These are phyloP conservation scores for Xiphophorus couchianus DNA, from an alignment of 2,113 vertebrate species.

Conservation along the genomic window DNA sequence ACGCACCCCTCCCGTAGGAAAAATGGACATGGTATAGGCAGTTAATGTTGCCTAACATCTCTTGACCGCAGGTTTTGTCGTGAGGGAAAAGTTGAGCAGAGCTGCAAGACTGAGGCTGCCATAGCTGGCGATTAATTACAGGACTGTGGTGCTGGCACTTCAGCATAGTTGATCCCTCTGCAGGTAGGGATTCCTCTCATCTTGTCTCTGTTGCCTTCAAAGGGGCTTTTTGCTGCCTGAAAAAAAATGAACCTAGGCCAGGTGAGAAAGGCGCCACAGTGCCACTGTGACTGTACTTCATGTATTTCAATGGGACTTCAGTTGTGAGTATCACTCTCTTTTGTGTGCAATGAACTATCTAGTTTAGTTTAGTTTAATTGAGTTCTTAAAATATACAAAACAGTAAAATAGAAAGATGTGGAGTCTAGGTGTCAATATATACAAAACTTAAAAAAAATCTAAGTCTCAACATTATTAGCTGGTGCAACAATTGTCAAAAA, in stretches of 20 bases:
- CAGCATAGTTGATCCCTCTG: conserved; percentile 79
- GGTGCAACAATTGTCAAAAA: not conserved
- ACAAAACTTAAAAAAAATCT: not conserved
- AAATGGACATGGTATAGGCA: conserved; percentile 83
- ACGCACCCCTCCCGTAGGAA: conserved; percentile 39
- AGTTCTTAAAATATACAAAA: not conserved
- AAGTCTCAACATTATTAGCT: conserved; percentile 4
- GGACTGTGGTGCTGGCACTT: conserved; percentile 82
- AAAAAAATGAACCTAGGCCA: conserved; percentile 64
- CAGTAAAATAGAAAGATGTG: not conserved
- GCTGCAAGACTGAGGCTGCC: conserved; percentile 84
- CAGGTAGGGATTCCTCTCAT: conserved; percentile 80
- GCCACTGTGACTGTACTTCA: conserved; percentile 59
- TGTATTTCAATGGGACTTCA: conserved; percentile 65
- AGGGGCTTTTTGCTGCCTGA: conserved; percentile 74
- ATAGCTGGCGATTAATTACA: conserved; percentile 93
- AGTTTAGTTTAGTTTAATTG: not conserved
- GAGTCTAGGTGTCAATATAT: not conserved
- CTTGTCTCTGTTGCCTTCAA: conserved; percentile 84
- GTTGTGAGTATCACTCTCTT: conserved; percentile 30
- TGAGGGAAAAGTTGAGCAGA: conserved; percentile 89
- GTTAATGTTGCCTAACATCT: conserved; percentile 94
- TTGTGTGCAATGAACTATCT: conserved; percentile 18
- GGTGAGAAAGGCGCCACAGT: conserved; percentile 59
- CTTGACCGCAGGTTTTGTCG: conserved; percentile 91